Evolutionary conservation across 1,140 invertebrate species (phyloP), one percentile per base, ranked within the genome.

Genomic region (Octopus sinensis): DNA sequence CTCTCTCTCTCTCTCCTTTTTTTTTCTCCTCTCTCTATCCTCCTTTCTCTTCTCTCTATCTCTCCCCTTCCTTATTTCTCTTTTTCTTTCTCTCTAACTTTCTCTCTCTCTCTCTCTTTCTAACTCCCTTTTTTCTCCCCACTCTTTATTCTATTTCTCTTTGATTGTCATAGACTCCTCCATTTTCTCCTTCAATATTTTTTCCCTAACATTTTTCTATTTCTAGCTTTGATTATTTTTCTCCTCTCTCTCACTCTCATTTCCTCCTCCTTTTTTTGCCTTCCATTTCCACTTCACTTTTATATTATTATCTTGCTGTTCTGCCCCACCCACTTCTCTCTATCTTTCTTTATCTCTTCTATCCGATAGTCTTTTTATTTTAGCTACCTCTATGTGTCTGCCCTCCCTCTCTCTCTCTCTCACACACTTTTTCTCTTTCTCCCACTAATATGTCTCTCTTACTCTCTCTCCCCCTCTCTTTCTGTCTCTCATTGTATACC

Each of bases 391-490:
- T 23, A 30, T 53, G n/a, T 73, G 51, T 68, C 77, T 52, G 56
- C 75, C 62, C 76, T 62, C 80, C 71, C 73, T 81, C 82, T 83
- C 80, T 77, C 75, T 71, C 78, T 30, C 82, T 83, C 80, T 68
- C n/a, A 5, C 75, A 77, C 82, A 68, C 56, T 53, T 52, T 53
- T 62, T 54, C 53, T 51, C 76, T 23, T 78, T 71, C 53, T 73
- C 52, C 68, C 53, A 5, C 56, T 78, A 53, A 6, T 53, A 30
- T 78, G 0, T 51, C 52, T 30, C n/a, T 52, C 43, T 62, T 62
- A 43, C 7, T 71, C 13, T 53, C n/a, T 54, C 53, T 53, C 62
- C 54, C 54, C 75, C 54, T 73, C 54, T 43, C 54, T 75, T 81
- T 54, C 80, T 54, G 30, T 71, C 76, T 68, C 56, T 53, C 52